A percentile compares a stretch with the other conserved stretches of the same genome.
Conservation (phyloP, 2,888 invertebrate genomes). For the Mesorhabditis belari region DNA sequence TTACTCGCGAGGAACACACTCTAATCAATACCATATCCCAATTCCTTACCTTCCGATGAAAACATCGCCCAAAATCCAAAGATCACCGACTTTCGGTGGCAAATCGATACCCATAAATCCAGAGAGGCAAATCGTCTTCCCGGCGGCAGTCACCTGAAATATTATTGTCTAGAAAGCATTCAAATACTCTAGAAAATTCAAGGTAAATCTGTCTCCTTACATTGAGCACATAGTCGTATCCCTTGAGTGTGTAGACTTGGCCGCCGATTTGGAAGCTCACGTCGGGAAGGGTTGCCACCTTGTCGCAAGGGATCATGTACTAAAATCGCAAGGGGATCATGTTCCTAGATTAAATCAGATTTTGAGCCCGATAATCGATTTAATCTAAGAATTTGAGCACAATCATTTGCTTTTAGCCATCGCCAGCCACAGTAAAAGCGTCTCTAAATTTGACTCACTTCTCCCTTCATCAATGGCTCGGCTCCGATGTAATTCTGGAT, state of each 20-base stretch:
- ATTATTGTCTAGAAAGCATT: not conserved
- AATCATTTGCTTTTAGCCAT: no score
- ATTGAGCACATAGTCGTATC: slow-evolving; percentile 76
- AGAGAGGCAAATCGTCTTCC: slow-evolving; percentile 82
- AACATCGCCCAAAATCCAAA: slow-evolving; percentile 97
- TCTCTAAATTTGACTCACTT: slow-evolving; percentile 19
- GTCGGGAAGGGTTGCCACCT: slow-evolving; percentile 72
- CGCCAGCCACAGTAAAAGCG: not conserved
- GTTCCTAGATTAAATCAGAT: no score
- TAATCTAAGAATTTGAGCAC: no score
- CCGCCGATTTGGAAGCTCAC: slow-evolving; percentile 75
- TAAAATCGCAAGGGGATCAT: slow-evolving; percentile 28
- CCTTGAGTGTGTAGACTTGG: slow-evolving; percentile 67
- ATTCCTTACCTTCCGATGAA: slow-evolving; percentile 64
- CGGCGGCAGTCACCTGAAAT: slow-evolving; percentile 68
- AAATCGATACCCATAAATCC: slow-evolving; percentile 96
- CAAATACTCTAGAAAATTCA: not conserved
- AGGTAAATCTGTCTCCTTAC: slow-evolving; percentile 57
- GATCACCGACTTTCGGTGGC: slow-evolving; percentile 76
- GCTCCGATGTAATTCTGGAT: slow-evolving; percentile 69
- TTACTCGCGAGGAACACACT: not conserved
- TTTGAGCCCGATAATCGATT: no score
- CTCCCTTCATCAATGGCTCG: slow-evolving; percentile 58
- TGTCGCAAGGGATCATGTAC: slow-evolving; percentile 70
- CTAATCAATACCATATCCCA: no score